These are phyloP conservation scores for Drosophila longiperda DNA, from an alignment of 2,888 invertebrate genomes.

Conservation along the genomic window DNA sequence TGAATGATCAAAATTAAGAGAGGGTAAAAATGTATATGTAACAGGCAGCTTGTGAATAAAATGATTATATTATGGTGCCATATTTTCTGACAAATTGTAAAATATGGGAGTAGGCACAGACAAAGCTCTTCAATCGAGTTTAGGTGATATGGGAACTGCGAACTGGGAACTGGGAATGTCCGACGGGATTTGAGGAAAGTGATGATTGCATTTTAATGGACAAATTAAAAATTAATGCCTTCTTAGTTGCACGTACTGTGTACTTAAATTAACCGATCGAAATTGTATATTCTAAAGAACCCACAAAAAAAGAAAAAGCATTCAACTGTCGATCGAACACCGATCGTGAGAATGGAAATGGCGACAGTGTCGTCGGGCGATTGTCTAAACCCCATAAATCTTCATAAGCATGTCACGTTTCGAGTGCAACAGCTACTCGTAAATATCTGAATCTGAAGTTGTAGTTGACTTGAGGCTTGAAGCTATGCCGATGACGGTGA, in stretches of 20 bases:
- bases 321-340: constrained; percentile 79
- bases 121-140: constrained; percentile 9
- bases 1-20: constrained; percentile 54
- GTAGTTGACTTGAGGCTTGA: constrained; percentile 22
- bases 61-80: constrained; percentile 61
- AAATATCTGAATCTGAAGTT: constrained; percentile 69
- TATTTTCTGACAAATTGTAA: constrained; percentile 55
- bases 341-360: constrained; percentile 83
- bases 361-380: constrained; percentile 74
- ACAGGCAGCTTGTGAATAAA: constrained; percentile 49
- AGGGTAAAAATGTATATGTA: constrained; percentile 53
- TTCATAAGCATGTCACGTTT: constrained; percentile 84
- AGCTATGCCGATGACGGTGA: constrained; percentile 44
- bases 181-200: constrained; percentile 52
- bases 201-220: constrained; percentile 84
- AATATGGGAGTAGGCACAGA: constrained; percentile 34
- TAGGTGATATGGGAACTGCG: constrained; percentile 17
- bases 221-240: constrained; percentile 83
- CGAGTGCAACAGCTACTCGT: constrained; percentile 82
- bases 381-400: constrained; percentile 81
- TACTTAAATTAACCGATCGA: constrained; percentile 72
- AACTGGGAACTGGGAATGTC: constrained; percentile 27
- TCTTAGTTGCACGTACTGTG: constrained; percentile 70
- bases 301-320: constrained; percentile 29
- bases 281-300: constrained; percentile 43